Evolutionary conservation across 2,113 vertebrate genomes (phyloP), one percentile per base, ranked within the genome.

Genomic region (Mugil cephalus): DNA sequence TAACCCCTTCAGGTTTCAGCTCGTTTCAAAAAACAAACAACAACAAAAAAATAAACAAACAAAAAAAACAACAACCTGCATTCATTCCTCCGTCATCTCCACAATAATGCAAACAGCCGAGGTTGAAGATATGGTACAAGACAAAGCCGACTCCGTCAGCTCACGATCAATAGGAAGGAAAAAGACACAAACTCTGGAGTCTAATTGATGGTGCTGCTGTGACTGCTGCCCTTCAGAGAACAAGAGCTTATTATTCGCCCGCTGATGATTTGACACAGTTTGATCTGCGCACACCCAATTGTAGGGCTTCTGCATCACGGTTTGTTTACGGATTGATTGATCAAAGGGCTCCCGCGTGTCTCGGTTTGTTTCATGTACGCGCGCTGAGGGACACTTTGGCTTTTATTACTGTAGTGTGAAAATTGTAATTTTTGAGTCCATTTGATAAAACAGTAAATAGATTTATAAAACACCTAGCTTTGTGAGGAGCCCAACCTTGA

Each of bases 241-340:
- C 76, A 78, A 66, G 65, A 82, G 86, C 87, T 90, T 90, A 90
- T 92, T 89, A 91, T 90, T 91, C 19, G 45, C 86, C 84, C 61
- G 85, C 24, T 91, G 87, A 89, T 87, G 90, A 90, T 87, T 88
- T 91, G 90, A 94, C 91, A 83, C 86, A 76, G 91, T 93, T 90
- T 93, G 92, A 90, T 93, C 89, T 92, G 64, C 83, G 64, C 87
- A 50, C 39, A 83, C 64, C 87, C 86, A 74, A 79, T 90, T 59
- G 80, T 79, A 52, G 53, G 71, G 88, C 84, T 88, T 89, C 88
- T 84, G 82, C 85, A 80, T 84, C 70, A 11, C 87, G 78, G 84
- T 92, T 91, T 92, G 91, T 93, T 93, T 90, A 91, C 81, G 80
- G 88, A 79, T 82, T 72, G 87, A 86, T 80, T 93, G 93, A 94